Evolutionary conservation across 2,888 invertebrate genomes (phyloP).

Genomic region (Eupithecia inturbata): DNA sequence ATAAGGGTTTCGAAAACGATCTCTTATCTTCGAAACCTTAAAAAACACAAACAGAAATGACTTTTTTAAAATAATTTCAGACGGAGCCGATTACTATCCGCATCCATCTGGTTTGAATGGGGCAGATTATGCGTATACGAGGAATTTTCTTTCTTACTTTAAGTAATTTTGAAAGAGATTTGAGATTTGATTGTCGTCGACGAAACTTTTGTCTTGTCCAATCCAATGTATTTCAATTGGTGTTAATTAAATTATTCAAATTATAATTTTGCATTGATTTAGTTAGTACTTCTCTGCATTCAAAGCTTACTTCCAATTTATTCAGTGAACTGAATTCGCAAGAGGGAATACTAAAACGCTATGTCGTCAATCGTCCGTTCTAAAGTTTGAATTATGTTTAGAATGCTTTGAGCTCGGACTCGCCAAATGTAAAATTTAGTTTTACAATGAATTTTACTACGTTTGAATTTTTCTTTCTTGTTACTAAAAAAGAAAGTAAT

Average conservation of each 20-base stretch:
- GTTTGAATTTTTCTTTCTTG: background rate
- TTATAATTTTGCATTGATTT: slow-evolving; percentile 25
- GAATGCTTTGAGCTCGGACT: slow-evolving; percentile 3
- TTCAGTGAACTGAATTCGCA: slow-evolving; percentile 43
- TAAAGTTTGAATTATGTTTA: slow-evolving; percentile 43
- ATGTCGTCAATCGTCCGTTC: slow-evolving; percentile 44
- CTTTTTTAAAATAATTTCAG: too few species aligned
- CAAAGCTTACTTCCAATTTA: slow-evolving; percentile 39
- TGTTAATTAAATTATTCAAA: slow-evolving; percentile 18
- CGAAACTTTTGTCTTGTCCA: background rate
- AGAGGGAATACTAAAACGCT: slow-evolving; percentile 43
- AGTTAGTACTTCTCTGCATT: slow-evolving; percentile 22
- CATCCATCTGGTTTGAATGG: too few species aligned
- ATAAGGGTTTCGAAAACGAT: too few species aligned
- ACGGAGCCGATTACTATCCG: too few species aligned
- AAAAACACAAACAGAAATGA: too few species aligned
- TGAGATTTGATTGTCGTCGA: background rate
- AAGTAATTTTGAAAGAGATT: background rate
- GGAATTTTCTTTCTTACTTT: background rate
- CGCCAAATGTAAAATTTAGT: background rate
- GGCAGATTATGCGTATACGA: background rate
- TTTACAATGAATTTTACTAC: background rate
- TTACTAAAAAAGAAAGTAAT: background rate
- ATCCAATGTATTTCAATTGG: background rate
- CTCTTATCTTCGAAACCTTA: too few species aligned